Conservation (phyloP, 2,797 vertebrate genomes). For the Malurus splendens region DNA sequence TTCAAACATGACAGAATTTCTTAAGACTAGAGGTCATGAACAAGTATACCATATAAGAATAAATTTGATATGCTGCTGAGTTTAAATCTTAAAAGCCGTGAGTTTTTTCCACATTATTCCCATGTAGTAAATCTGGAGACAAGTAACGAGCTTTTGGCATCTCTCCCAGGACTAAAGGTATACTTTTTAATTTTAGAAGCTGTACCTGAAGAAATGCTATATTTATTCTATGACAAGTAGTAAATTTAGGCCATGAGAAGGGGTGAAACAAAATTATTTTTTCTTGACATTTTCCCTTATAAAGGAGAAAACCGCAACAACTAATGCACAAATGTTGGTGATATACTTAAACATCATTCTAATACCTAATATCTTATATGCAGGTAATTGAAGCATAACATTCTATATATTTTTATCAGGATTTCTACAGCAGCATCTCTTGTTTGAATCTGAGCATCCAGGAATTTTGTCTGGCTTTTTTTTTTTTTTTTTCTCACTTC, state of each 20-base stretch:
- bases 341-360: background rate
- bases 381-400: background rate
- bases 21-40: conserved; percentile 76
- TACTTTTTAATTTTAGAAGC: conserved; percentile 51
- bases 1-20: conserved; percentile 80
- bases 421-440: background rate
- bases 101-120: conserved; percentile 65
- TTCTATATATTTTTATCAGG: background rate
- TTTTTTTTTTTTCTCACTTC: background rate
- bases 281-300: conserved; percentile 14
- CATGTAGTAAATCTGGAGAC: conserved; percentile 61
- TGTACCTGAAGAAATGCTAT: conserved; percentile 57
- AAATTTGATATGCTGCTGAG: conserved; percentile 71
- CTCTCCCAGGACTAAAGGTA: conserved; percentile 50
- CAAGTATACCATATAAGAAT: conserved; percentile 78
- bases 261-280: conserved; percentile 14
- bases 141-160: conserved; percentile 60
- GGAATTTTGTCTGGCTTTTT: background rate
- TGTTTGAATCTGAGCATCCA: background rate
- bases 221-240: conserved; percentile 34
- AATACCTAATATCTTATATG: background rate
- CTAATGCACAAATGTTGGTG: background rate
- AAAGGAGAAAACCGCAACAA: background rate
- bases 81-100: conserved; percentile 65
- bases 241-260: conserved; percentile 27